Conservation (phyloP, 2,113 vertebrate species). For the Eretmochelys imbricata region DNA sequence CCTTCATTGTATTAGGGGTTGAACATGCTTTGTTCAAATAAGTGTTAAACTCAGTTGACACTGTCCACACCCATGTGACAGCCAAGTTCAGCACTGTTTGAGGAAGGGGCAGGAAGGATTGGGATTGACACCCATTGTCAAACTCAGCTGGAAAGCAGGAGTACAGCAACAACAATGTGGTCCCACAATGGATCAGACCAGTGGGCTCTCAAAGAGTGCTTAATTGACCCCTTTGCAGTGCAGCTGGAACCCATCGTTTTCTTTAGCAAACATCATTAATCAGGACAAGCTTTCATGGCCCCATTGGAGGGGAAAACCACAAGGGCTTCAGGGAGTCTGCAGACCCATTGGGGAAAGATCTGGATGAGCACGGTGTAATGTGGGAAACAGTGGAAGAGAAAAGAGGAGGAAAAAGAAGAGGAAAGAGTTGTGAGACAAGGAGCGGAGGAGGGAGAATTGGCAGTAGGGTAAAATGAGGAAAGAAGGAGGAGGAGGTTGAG, state of each 20-base stretch:
- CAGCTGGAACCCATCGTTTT: background rate
- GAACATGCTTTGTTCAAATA: background rate
- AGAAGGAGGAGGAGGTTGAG: background rate
- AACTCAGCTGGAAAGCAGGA: background rate
- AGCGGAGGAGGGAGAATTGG: background rate
- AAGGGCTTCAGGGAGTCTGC: background rate
- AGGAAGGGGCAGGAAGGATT: background rate
- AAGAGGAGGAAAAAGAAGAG: background rate
- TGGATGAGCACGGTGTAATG: background rate
- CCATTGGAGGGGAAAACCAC: background rate
- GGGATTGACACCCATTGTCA: background rate
- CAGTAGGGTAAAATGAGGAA: background rate
- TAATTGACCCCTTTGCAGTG: background rate
- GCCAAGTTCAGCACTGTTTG: background rate
- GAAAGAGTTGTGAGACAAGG: background rate
- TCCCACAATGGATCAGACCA: background rate
- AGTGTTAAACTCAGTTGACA: background rate
- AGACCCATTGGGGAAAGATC: background rate
- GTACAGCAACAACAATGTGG: background rate
- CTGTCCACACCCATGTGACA: background rate
- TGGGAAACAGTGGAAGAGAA: background rate
- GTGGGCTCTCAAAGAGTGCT: background rate
- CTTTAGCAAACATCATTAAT: background rate
- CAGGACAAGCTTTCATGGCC: background rate
- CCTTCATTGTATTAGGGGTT: background rate